Conservation (phyloP, 1,140 invertebrate genomes). For the Periplaneta americana region DNA sequence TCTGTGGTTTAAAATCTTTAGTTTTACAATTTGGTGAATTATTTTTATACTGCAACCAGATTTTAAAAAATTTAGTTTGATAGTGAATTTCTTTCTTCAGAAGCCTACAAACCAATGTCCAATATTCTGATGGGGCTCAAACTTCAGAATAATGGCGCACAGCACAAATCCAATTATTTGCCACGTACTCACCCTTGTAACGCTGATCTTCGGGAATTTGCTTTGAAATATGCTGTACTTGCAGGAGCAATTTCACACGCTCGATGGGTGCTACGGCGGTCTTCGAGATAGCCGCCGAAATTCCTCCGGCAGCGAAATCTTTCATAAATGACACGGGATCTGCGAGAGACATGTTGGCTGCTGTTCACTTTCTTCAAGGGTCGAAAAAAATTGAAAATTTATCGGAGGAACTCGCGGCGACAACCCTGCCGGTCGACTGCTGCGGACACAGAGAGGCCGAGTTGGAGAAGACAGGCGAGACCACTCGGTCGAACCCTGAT, state of each 20-base stretch:
- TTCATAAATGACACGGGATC: constrained; percentile 57
- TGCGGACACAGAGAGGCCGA: constrained; percentile 7
- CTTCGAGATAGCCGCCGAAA: constrained; percentile 83
- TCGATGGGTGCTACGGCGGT: constrained; percentile 85
- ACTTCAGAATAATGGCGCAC: too few species aligned
- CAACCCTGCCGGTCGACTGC: background rate
- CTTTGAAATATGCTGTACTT: constrained; percentile 82
- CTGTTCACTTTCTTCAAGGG: background rate
- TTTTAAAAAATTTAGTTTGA: too few species aligned
- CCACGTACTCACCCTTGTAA: constrained; percentile 69
- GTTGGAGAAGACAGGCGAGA: background rate
- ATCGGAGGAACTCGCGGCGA: background rate
- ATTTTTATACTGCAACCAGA: too few species aligned
- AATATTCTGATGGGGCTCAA: too few species aligned
- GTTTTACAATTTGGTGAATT: too few species aligned
- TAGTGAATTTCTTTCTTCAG: too few species aligned
- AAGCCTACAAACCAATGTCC: too few species aligned
- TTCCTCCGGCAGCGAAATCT: constrained; percentile 80
- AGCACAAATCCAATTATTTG: too few species aligned
- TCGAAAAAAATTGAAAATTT: background rate
- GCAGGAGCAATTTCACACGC: constrained; percentile 83
- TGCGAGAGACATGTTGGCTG: background rate
- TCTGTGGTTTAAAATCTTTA: too few species aligned
- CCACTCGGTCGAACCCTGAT: background rate
- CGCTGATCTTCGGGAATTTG: constrained; percentile 72